Conservation (phyloP, 2,797 vertebrate species). For the Pseudochromis fuscus region DNA sequence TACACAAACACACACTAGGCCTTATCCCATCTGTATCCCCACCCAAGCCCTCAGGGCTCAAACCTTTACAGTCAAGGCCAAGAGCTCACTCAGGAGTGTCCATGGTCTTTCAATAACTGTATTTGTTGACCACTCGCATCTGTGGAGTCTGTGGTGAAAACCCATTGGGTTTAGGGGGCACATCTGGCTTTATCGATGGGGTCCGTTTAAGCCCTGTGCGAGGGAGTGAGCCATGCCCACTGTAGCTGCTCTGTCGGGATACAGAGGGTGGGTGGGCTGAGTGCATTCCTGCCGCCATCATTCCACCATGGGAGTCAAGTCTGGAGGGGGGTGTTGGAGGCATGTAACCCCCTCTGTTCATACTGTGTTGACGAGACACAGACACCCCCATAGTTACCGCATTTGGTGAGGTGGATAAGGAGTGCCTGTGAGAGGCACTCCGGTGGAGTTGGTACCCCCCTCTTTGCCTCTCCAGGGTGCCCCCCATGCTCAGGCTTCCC, state of each 20-base stretch:
- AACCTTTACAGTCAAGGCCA: constrained; percentile 76
- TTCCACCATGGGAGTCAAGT: constrained; percentile 94
- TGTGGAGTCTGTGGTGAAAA: constrained; percentile 94
- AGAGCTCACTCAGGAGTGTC: constrained; percentile 69
- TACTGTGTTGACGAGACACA: constrained; percentile 95
- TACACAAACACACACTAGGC: constrained; percentile 79
- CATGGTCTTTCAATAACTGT: constrained; percentile 90
- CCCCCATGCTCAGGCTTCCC: constrained; percentile 89
- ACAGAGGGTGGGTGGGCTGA: constrained; percentile 85
- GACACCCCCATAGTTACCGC: constrained; percentile 94
- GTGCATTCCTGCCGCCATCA: constrained; percentile 91
- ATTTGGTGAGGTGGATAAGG: constrained; percentile 95
- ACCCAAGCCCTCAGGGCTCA: constrained; percentile 59
- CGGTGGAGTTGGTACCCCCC: constrained; percentile 90
- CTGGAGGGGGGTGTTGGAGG: constrained; percentile 91
- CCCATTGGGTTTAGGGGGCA: constrained; percentile 97
- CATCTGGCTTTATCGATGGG: constrained; percentile 96
- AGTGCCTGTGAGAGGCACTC: constrained; percentile 96
- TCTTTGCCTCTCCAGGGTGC: constrained; percentile 94
- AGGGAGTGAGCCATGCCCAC: constrained; percentile 94
- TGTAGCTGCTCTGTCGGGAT: constrained; percentile 96
- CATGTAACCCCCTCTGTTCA: constrained; percentile 94
- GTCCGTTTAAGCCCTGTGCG: constrained; percentile 96
- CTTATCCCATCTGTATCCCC: constrained; percentile 60
- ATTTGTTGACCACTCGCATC: constrained; percentile 97